Percentiles rank a stretch among this genome's conserved stretches.
These are phyloP conservation scores for Cantharis lateralis DNA, from an alignment of 2,888 invertebrate genomes.

Conservation along the genomic window DNA sequence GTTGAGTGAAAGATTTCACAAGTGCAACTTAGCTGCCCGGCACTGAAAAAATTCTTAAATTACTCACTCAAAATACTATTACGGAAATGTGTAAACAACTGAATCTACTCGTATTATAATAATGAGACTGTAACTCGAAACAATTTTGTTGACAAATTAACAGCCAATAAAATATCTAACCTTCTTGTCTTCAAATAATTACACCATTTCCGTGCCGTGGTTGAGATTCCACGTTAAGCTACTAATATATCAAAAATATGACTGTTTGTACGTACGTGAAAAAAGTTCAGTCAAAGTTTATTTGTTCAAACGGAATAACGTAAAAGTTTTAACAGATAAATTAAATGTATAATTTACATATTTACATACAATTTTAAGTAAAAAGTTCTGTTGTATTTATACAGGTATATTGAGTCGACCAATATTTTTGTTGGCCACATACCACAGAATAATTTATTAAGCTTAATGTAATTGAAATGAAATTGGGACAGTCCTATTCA, in stretches of 20 bases:
- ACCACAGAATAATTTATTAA: neutral
- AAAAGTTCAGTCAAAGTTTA: no score
- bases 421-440: no score
- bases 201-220: no score
- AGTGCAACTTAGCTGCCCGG: neutral
- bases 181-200: neutral
- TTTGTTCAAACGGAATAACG: no score
- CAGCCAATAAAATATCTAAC: neutral
- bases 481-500: neutral
- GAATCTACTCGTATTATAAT: neutral
- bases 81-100: neutral
- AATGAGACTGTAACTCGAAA: neutral
- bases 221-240: no score
- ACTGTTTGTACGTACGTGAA: no score
- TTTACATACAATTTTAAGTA: no score
- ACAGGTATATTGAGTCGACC: no score
- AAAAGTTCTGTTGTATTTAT: no score
- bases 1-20: neutral
- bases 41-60: neutral
- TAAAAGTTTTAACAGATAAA: no score
- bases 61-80: neutral
- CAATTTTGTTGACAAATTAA: neutral
- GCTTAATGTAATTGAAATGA: neutral
- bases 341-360: no score
- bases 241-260: no score